Evolutionary conservation across 2,113 vertebrate genomes (phyloP), one percentile per base, ranked within the genome.

Genomic region (Pterocles gutturalis): DNA sequence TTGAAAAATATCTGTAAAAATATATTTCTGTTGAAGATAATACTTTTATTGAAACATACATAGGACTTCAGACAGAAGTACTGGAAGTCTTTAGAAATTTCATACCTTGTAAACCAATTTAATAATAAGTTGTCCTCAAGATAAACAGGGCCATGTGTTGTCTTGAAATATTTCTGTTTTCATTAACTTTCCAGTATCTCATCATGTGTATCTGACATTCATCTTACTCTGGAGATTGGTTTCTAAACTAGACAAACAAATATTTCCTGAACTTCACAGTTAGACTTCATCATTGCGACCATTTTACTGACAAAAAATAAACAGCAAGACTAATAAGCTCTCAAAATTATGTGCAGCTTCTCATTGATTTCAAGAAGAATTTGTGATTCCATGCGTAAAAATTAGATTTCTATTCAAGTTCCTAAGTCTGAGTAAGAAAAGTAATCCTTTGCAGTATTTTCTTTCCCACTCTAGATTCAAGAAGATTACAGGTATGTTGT

Each of bases 291-390:
- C 11, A 72, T 58, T 55, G 11, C 1, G 9, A 36, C 3, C 2
- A 36, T 49, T 53, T 54, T 88, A 1, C 12, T 60, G 33, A 24
- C 20, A 69, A 70, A 41, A 36, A 84, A 45, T 2, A 31, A 87
- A 22, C 4, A 36, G 3, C 11, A 58, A 41, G 36, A 67, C 15
- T 38, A 76, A 6, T 9, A 76, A 76, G 0, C 79, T 83, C 20
- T 60, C 14, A 67, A 88, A 69, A 45, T 49, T 20, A 7, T n/a
- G 18, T 76, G 11, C 18, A 72, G n/a, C 0, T 0, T 2, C 3
- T 0, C 20, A 45, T 8, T 48, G 17, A 69, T 69, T 95, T 86
- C 6, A 81, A 55, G 6, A 92, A 51, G 13, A 64, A 55, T 31
- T 79, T 83, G 2, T 64, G 29, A 80, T 69, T 60, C 5, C 1